These are phyloP conservation scores for Puntigrus tetrazona DNA, from an alignment of 2,113 vertebrate genomes.

Conservation along the genomic window DNA sequence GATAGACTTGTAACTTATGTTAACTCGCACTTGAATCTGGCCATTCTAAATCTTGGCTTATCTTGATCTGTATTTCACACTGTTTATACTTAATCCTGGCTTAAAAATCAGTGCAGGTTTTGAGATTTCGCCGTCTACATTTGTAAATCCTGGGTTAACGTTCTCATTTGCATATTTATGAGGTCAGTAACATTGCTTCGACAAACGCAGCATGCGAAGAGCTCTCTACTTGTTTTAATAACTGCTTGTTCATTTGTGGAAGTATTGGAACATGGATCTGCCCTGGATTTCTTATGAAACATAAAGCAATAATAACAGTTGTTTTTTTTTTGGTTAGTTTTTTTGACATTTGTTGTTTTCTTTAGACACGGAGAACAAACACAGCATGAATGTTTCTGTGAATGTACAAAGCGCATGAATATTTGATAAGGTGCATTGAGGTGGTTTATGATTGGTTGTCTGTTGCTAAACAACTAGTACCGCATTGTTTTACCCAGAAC, in stretches of 20 bases:
- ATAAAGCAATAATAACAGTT: background rate
- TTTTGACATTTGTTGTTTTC: background rate
- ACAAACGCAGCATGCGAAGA: background rate
- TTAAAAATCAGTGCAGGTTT: background rate
- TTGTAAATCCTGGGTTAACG: background rate
- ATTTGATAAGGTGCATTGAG: conserved; percentile 9
- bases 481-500: background rate
- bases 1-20: background rate
- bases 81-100: background rate
- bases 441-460: conserved; percentile 9
- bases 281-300: background rate
- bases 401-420: background rate
- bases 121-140: background rate
- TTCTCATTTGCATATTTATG: conserved; percentile 17
- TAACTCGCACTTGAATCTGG: background rate
- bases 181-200: conserved; percentile 10
- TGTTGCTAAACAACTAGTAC: conserved; percentile 11
- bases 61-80: background rate
- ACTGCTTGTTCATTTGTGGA: background rate
- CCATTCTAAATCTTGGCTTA: background rate
- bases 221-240: background rate
- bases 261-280: background rate
- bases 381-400: background rate
- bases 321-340: background rate
- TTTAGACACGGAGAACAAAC: background rate